A percentile compares a stretch with the other conserved stretches of the same genome.
These are phyloP conservation scores for Pterobdella sp. DNA, from an alignment of 2,888 invertebrate genomes.

Conservation along the genomic window DNA sequence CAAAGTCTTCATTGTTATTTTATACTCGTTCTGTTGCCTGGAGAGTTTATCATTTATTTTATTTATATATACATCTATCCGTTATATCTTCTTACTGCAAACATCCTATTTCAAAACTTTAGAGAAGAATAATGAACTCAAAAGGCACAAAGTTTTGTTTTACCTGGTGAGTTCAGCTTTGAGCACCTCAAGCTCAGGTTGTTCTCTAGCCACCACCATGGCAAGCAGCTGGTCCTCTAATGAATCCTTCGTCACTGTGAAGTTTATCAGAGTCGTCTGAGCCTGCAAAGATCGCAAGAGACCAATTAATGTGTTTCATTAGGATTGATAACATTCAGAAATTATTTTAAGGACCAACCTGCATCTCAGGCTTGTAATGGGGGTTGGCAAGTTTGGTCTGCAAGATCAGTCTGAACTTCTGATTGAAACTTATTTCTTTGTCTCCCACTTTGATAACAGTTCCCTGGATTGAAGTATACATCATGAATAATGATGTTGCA, in stretches of 20 bases:
- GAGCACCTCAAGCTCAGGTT: slow-evolving; percentile 86
- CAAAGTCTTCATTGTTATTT: slow-evolving; percentile 80
- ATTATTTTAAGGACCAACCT: slow-evolving; percentile 7
- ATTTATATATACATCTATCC: no score
- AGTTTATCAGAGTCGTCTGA: slow-evolving; percentile 92
- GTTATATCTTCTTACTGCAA: no score
- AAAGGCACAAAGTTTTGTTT: no score
- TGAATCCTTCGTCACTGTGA: slow-evolving; percentile 90
- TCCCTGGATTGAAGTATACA: slow-evolving; percentile 53
- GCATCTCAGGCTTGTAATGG: slow-evolving; percentile 93
- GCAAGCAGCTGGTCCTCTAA: slow-evolving; percentile 89
- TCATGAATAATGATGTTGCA: neutral
- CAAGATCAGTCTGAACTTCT: slow-evolving; percentile 73
- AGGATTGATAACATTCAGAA: no score
- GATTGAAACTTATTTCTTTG: slow-evolving; percentile 88
- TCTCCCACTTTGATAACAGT: slow-evolving; percentile 92
- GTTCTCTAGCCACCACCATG: slow-evolving; percentile 90
- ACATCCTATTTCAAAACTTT: no score
- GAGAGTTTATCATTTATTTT: neutral
- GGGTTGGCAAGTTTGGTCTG: slow-evolving; percentile 94
- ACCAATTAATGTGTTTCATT: no score
- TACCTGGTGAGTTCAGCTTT: slow-evolving; percentile 76
- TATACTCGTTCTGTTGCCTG: slow-evolving; percentile 88
- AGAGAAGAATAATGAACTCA: no score
- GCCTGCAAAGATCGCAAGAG: slow-evolving; percentile 70